A percentile compares a stretch with the other conserved stretches of the same genome.
Conservation (phyloP, 2,797 vertebrate species). For the Clamator glandarius region DNA sequence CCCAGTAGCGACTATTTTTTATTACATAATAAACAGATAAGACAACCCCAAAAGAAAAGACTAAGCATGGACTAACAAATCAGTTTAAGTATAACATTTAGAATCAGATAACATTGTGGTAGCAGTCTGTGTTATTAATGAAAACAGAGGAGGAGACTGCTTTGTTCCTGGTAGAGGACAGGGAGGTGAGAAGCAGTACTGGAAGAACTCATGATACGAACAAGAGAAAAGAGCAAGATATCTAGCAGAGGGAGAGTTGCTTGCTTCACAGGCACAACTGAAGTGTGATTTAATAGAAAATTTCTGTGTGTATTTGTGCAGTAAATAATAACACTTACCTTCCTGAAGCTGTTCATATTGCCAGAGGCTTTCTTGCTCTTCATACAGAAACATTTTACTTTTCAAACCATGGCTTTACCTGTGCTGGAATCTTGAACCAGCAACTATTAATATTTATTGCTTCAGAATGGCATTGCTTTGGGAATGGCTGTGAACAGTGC, state of each 20-base stretch:
- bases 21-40: constrained; percentile 29
- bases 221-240: neutral
- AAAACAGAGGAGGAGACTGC: neutral
- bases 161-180: neutral
- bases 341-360: constrained; percentile 8
- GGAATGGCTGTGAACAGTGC: neutral
- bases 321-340: constrained; percentile 32
- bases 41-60: neutral
- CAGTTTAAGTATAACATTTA: constrained; percentile 9
- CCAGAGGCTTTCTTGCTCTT: constrained; percentile 16
- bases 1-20: constrained; percentile 9
- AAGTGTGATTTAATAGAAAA: constrained; percentile 1
- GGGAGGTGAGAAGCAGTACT: neutral
- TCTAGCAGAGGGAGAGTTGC: neutral
- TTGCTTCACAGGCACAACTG: neutral
- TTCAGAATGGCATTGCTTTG: neutral
- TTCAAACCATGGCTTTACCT: neutral
- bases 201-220: neutral
- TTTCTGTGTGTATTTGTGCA: constrained; percentile 17
- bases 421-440: constrained; percentile 3
- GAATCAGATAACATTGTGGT: neutral
- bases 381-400: neutral
- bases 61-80: constrained; percentile 5
- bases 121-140: neutral
- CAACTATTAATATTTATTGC: constrained; percentile 59